Conservation (phyloP, 37 sponge, comb jelly and placozoan species). For the Beroe ovata region DNA sequence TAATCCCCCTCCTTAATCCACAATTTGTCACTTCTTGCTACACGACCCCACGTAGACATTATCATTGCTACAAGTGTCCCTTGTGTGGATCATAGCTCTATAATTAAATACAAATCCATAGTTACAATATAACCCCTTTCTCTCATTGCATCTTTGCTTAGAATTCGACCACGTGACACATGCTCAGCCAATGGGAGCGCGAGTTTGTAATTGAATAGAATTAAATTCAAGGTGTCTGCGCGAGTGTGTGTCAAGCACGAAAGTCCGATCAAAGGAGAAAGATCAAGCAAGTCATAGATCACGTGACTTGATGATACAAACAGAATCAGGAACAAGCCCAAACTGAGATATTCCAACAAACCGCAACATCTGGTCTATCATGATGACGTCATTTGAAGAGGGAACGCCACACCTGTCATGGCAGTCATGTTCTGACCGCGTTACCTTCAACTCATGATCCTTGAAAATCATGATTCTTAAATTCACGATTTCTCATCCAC, state of each 20-base stretch:
- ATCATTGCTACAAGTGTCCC: background rate
- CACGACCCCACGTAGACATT: background rate
- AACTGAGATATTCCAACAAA: no score
- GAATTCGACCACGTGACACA: conserved; percentile 8
- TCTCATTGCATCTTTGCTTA: background rate
- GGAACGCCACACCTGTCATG: no score
- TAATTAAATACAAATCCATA: conserved; percentile 57
- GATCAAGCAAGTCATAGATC: conserved; percentile 52
- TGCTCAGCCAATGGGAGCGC: background rate
- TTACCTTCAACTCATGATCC: no score
- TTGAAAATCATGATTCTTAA: no score
- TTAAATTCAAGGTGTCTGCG: conserved; percentile 30
- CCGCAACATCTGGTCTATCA: no score
- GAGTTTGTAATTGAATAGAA: conserved; percentile 50
- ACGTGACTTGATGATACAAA: no score
- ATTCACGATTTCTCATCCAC: no score
- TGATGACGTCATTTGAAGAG: no score
- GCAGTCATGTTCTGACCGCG: no score
- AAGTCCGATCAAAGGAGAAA: background rate
- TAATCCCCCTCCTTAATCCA: background rate
- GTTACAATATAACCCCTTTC: conserved; percentile 31
- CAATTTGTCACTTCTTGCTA: conserved; percentile 8
- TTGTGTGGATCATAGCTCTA: background rate
- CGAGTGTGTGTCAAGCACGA: conserved; percentile 40
- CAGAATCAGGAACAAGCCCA: no score